Conservation (phyloP, 2,797 vertebrate species). For the Mormyrops boulengeri region DNA sequence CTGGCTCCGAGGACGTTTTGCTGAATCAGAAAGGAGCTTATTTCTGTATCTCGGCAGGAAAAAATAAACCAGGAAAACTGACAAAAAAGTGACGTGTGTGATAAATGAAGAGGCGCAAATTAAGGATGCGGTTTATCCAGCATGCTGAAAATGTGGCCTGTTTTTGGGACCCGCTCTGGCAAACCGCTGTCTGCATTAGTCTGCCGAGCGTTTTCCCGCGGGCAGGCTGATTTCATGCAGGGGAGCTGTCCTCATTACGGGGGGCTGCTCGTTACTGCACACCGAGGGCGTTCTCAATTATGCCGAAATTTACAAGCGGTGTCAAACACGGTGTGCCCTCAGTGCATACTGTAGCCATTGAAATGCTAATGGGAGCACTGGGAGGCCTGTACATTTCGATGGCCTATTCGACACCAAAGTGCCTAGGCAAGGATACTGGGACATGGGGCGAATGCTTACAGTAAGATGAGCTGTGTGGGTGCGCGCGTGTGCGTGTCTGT, state of each 20-base stretch:
- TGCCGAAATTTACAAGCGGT: neutral
- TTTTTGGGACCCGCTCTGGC: neutral
- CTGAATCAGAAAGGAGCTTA: neutral
- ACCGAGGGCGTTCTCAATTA: neutral
- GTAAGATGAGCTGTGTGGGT: neutral
- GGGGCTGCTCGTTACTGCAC: neutral
- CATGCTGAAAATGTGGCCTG: neutral
- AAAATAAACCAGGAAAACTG: neutral
- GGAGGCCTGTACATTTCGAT: constrained; percentile 36
- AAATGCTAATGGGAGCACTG: constrained; percentile 30
- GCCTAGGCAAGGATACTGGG: neutral
- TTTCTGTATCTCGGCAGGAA: neutral
- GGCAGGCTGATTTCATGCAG: neutral
- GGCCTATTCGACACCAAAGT: constrained; percentile 15
- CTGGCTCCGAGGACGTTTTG: neutral
- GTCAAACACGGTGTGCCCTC: neutral
- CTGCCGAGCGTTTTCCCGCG: neutral
- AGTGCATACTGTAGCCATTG: constrained; percentile 20
- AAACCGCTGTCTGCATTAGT: neutral
- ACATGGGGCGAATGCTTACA: neutral
- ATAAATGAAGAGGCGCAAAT: neutral
- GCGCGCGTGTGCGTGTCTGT: neutral
- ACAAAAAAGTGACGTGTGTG: neutral
- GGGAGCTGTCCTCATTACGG: neutral
- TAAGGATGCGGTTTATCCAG: neutral